phyloP scores from a whole-genome alignment of 1,140 invertebrate species.

The Cydia strobilella region DNA sequence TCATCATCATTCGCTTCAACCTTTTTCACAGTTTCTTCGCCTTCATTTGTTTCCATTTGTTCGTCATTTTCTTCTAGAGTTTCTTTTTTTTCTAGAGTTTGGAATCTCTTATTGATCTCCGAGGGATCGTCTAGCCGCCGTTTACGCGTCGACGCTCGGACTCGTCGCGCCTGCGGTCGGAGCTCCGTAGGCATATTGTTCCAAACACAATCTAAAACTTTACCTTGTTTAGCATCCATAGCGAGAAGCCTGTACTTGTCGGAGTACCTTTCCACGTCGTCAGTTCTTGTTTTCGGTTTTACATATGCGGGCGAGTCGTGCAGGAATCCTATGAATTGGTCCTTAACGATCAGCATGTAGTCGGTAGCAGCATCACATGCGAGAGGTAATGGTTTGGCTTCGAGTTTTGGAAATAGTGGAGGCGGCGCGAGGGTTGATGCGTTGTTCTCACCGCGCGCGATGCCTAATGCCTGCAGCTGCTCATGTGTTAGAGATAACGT shows the following conservation, averaged over 20 bases:
- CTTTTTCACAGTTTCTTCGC: slow-evolving; percentile 58
- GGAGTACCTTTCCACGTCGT: slow-evolving; percentile 76
- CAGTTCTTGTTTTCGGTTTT: slow-evolving; percentile 60
- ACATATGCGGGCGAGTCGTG: slow-evolving; percentile 77
- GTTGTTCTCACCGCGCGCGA: slow-evolving; percentile 68
- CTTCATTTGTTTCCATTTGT: slow-evolving; percentile 53
- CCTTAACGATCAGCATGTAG: slow-evolving; percentile 77
- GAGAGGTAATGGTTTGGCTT: slow-evolving; percentile 70
- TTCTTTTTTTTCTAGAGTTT: slow-evolving; percentile 76
- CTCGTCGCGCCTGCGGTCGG: slow-evolving; percentile 58
- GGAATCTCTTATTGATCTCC: slow-evolving; percentile 69
- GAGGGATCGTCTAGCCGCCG: slow-evolving; percentile 67
- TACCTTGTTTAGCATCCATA: slow-evolving; percentile 67
- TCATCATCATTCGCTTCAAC: slow-evolving; percentile 68
- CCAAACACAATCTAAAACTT: slow-evolving; percentile 69
- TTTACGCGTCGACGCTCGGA: slow-evolving; percentile 50
- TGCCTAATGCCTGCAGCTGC: slow-evolving; percentile 73
- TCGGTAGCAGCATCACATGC: slow-evolving; percentile 72
- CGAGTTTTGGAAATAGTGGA: slow-evolving; percentile 76
- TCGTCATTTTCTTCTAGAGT: slow-evolving; percentile 50
- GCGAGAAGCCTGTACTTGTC: slow-evolving; percentile 78
- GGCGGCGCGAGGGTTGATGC: slow-evolving; percentile 67
- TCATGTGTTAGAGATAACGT: slow-evolving; percentile 72
- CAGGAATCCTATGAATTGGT: slow-evolving; percentile 77
- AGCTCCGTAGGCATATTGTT: slow-evolving; percentile 71